These are phyloP conservation scores for Heliocidaris erythrogramma DNA, from an alignment of 35 echinoderm and acorn worm species.

Conservation along the genomic window DNA sequence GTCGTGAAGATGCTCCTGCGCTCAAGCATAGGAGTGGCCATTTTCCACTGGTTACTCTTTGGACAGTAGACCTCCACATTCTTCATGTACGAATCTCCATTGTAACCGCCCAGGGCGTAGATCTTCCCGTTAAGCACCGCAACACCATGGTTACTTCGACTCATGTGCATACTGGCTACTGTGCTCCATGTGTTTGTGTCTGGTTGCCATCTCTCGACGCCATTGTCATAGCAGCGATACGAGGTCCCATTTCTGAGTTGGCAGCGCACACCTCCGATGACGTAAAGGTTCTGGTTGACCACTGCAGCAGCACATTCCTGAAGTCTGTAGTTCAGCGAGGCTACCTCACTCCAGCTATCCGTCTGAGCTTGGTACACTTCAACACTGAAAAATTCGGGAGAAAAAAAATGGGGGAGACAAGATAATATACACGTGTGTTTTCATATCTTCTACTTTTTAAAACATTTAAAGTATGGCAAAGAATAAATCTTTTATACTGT, in stretches of 20 bases:
- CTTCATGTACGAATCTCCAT: slow-evolving; percentile 88
- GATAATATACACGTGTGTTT: background rate
- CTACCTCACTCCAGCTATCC: slow-evolving; percentile 76
- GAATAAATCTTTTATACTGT: too few relatives aligned
- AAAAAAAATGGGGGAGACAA: background rate
- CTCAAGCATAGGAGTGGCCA: slow-evolving; percentile 85
- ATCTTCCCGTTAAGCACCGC: slow-evolving; percentile 90
- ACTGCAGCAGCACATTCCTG: slow-evolving; percentile 89
- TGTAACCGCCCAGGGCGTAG: slow-evolving; percentile 92
- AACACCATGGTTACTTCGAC: slow-evolving; percentile 87
- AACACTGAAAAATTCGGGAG: slow-evolving; percentile 58
- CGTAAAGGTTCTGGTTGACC: slow-evolving; percentile 80
- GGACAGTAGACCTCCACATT: slow-evolving; percentile 88
- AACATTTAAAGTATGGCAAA: too few relatives aligned
- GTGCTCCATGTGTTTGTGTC: slow-evolving; percentile 79
- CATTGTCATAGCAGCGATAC: slow-evolving; percentile 84
- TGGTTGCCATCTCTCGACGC: slow-evolving; percentile 80
- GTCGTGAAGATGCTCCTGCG: slow-evolving; percentile 87
- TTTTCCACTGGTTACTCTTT: slow-evolving; percentile 76
- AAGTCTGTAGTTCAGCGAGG: slow-evolving; percentile 83
- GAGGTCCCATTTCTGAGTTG: slow-evolving; percentile 69
- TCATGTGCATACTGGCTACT: slow-evolving; percentile 77
- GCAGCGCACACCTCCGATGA: slow-evolving; percentile 85
- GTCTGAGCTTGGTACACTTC: slow-evolving; percentile 75
- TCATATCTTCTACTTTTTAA: too few relatives aligned